Evolutionary conservation across 2,888 invertebrate genomes (phyloP).

Genomic region (Mantis religiosa): DNA sequence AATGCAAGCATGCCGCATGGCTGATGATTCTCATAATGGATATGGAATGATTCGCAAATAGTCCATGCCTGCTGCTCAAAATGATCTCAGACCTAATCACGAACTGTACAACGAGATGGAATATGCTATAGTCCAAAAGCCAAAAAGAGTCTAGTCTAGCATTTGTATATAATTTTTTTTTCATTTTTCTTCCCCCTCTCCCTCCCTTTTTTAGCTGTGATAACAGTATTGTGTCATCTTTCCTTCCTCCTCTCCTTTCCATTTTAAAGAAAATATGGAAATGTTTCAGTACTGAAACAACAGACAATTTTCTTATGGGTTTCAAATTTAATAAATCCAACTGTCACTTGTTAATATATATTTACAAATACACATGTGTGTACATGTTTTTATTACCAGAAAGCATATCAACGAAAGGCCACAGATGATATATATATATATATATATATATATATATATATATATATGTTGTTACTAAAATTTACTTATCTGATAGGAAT

Average conservation of each 20-base stretch:
- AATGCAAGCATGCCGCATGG: conserved; percentile 65
- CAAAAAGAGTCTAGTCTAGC: conserved; percentile 67
- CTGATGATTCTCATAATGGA: conserved; percentile 76
- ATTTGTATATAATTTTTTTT: background rate
- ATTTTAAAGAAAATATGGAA: background rate
- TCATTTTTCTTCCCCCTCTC: background rate
- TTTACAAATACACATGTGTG: background rate
- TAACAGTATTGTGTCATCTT: background rate
- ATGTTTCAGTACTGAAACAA: background rate
- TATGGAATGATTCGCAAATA: conserved; percentile 73
- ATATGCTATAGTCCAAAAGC: conserved; percentile 80
- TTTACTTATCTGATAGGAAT: background rate
- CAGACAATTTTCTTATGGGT: background rate
- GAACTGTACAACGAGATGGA: conserved; percentile 71
- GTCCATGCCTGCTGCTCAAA: conserved; percentile 51
- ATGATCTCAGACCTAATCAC: conserved; percentile 46
- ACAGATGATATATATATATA: background rate
- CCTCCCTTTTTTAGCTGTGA: background rate
- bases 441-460: too few species aligned
- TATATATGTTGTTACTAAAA: background rate
- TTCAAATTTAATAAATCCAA: background rate
- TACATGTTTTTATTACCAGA: background rate
- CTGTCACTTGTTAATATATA: background rate
- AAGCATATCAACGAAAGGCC: background rate
- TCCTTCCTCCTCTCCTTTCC: too few species aligned